Base-by-base conservation (phyloP, 2,797 vertebrate genomes). In the Brachyalestes nurse region DNA sequence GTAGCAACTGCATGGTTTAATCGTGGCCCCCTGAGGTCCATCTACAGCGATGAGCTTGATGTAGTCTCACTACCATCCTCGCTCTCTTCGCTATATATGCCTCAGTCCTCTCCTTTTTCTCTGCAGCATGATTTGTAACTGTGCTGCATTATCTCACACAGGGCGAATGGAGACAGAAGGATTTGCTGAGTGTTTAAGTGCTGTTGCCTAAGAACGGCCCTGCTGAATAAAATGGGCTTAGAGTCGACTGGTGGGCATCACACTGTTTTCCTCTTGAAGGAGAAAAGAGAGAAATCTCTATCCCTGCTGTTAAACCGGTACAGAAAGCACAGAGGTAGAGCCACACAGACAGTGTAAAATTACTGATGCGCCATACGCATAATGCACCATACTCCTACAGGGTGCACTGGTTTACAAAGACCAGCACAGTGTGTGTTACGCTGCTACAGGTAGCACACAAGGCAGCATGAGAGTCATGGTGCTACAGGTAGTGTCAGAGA, bases 231-330 rank as follows among this genome's bases (percentile, higher is more conserved):
- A 84, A 69, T 62, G 17, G 78, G 62, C 57, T 82, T 57, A 60
- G 57, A 62, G 57, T 79, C 80, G 72, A 76, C 53, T 61, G 23
- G 47, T 3, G 4, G 70, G 70, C 60, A 40, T 76, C 16, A 60
- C 16, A 19, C 40, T 71, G 70, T 57, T 76, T 79, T 78, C 77
- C 57, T 19, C 65, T 77, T 61, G 58, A 70, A 12, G 17, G 64
- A 51, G 73, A 42, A 38, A 40, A 62, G 73, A 58, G 65, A 58
- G 21, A 51, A 60, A 75, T 19, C 14, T 66, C 19, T 34, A n/a
- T 81, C 61, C 81, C 64, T 57, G 76, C 82, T 81, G 75, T 57
- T 74, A 72, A 71, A 78, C 70, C 78, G 78, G 64, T 76, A 47
- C 69, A 55, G 21, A 83, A 83, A 42, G 53, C 25, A 38, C 6